Evolutionary conservation across 2,113 vertebrate species (phyloP), one percentile per base, ranked within the genome.

Genomic region (Callospermophilus lateralis): DNA sequence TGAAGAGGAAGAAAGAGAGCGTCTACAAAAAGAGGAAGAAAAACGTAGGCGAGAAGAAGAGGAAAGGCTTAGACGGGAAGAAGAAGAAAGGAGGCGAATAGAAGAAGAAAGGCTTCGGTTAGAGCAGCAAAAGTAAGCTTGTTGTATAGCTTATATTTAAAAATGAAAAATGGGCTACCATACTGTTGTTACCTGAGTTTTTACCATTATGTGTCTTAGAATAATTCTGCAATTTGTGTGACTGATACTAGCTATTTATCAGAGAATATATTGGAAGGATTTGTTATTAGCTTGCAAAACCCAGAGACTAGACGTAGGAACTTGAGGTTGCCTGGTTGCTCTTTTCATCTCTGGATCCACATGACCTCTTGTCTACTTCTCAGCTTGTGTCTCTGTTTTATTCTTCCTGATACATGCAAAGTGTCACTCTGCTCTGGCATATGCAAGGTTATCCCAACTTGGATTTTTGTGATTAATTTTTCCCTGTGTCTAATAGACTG

Each of bases 121-220:
- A 96, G 99, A 99, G 53, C 99, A 99, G 91, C 99, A 99, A 96
- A 99, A 99, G 99, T 99, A 98, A 98, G 99, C 85, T 51, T 39
- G 53, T 74, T 1, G 11, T 10, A 0, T 70, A 13, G 53, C 37
- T 74, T 34, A 0, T 8, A 48, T 39, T 78, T n/a, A 1, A 22
- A 67, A 11, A 9, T 0, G 32, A 17, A 26, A 73, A 22, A 0
- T 4, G 28, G 53, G 3, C 39, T 28, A 10, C 32, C 39, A 24
- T 13, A 0, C 24, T 42, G 1, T 28, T 76, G 20, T 8, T 3
- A 9, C 22, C 19, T 86, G 8, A 45, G 0, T 61, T 20, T 77
- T 86, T 9, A 10, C 7, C 4, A 2, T 30, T 65, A 4, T 74
- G 28, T 93, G 61, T 8, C 63, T 84, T 72, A n/a, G 76, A 63